A percentile compares a stretch with the other conserved stretches of the same genome.
Evolutionary conservation across 2,113 vertebrate species (phyloP).

Genomic region (Cavia porcellus): DNA sequence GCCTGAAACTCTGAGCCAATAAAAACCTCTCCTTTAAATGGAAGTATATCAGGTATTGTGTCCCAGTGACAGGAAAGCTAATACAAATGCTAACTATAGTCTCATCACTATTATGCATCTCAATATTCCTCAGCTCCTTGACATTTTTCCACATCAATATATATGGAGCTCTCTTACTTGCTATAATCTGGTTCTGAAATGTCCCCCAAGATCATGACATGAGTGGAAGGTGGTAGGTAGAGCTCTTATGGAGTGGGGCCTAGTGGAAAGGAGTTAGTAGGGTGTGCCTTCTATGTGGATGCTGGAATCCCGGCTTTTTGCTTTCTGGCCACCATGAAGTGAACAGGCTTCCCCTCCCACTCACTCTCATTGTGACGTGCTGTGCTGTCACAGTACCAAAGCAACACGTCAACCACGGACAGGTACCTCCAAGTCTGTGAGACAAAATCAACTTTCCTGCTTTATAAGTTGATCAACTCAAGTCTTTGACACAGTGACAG

Average conservation of each 20-base stretch:
- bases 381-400: not conserved
- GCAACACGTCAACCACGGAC: not conserved
- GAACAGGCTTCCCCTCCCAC: not conserved
- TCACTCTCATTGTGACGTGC: not conserved
- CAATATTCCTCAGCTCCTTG: not conserved
- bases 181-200: not conserved
- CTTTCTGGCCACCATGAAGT: not conserved
- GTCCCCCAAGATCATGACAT: not conserved
- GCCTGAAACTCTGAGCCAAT: not conserved
- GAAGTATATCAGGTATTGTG: not conserved
- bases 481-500: not conserved
- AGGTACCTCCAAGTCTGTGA: not conserved
- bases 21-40: not conserved
- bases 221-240: too few species aligned
- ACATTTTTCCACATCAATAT: not conserved
- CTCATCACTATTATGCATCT: not conserved
- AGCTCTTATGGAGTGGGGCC: not conserved
- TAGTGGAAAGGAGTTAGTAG: not conserved
- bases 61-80: not conserved
- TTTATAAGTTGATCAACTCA: not conserved
- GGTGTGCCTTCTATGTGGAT: too few species aligned
- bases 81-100: not conserved
- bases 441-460: not conserved
- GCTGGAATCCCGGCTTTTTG: not conserved
- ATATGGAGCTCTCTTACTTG: not conserved